Conservation (phyloP, 1,140 invertebrate species). For the Manduca sexta region DNA sequence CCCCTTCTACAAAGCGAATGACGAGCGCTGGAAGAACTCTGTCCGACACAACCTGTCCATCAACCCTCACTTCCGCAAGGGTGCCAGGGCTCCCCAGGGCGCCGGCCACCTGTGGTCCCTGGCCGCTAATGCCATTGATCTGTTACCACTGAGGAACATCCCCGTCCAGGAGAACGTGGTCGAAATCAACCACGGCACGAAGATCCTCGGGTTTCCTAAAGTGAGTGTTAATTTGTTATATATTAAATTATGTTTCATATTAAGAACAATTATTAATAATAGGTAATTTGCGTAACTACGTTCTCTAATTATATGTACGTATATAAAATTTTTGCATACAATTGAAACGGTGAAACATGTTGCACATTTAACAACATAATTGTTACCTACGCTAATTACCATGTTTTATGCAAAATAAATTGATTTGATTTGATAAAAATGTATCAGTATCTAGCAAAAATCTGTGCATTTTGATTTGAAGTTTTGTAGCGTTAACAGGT, state of each 20-base stretch:
- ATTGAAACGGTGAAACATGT: too few species aligned
- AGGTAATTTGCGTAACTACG: too few species aligned
- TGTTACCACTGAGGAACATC: constrained; percentile 44
- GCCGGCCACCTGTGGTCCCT: constrained; percentile 91
- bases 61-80: constrained; percentile 92
- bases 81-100: constrained; percentile 85
- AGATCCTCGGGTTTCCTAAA: constrained; percentile 54
- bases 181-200: constrained; percentile 16
- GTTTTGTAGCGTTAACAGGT: too few species aligned
- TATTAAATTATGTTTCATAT: neutral
- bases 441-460: neutral
- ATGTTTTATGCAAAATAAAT: too few species aligned
- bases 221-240: constrained; percentile 15
- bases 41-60: constrained; percentile 91
- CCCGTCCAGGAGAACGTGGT: constrained; percentile 24
- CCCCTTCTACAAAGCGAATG: constrained; percentile 89
- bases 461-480: neutral
- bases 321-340: too few species aligned
- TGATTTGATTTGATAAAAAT: too few species aligned
- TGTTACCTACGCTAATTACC: too few species aligned
- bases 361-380: too few species aligned
- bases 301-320: too few species aligned
- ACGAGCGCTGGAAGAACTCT: constrained; percentile 93
- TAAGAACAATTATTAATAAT: too few species aligned
- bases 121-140: constrained; percentile 59